Percentiles rank a stretch among this genome's conserved stretches.
Conservation (phyloP, 2,113 vertebrate species). For the Thalassoma bifasciatum region DNA sequence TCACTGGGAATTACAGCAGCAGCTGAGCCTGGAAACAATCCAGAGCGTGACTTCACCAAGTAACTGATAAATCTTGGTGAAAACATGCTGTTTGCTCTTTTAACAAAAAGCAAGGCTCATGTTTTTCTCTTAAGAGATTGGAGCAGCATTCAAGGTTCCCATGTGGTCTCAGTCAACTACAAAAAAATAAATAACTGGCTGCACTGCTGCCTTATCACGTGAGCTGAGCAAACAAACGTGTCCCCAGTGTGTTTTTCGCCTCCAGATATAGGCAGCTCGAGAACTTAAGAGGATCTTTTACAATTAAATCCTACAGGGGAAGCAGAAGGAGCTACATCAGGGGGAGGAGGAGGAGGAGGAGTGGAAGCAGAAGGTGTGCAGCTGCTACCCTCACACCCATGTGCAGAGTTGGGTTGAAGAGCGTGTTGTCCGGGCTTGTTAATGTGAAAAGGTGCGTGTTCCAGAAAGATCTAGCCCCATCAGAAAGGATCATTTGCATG, state of each 20-base stretch:
- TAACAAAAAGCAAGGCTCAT: slow-evolving; percentile 18
- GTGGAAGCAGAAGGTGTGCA: slow-evolving; percentile 67
- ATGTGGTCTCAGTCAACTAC: slow-evolving; percentile 22
- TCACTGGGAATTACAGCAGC: slow-evolving; percentile 37
- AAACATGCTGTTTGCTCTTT: not conserved
- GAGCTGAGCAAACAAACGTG: slow-evolving; percentile 20
- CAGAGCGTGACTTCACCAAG: not conserved
- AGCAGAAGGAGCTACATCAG: slow-evolving; percentile 42
- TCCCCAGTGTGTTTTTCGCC: slow-evolving; percentile 2
- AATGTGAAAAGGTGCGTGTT: not conserved
- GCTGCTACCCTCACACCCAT: slow-evolving; percentile 68
- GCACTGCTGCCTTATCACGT: slow-evolving; percentile 9
- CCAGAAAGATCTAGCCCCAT: not conserved
- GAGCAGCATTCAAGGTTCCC: slow-evolving; percentile 1
- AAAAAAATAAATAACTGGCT: slow-evolving; percentile 26
- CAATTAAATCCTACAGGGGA: slow-evolving; percentile 48
- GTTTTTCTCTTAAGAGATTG: not conserved
- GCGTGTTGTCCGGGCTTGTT: slow-evolving; percentile 17
- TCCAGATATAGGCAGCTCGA: slow-evolving; percentile 42
- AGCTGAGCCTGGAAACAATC: slow-evolving; percentile 21
- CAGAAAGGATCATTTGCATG: not conserved
- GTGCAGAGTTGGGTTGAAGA: slow-evolving; percentile 43
- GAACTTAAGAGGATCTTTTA: slow-evolving; percentile 53
- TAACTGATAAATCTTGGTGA: not conserved
- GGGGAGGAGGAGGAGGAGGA: slow-evolving; percentile 30